A percentile compares a stretch with the other conserved stretches of the same genome.
Evolutionary conservation across 2,888 invertebrate genomes (phyloP).

Genomic region (Sarcophaga subvicina): DNA sequence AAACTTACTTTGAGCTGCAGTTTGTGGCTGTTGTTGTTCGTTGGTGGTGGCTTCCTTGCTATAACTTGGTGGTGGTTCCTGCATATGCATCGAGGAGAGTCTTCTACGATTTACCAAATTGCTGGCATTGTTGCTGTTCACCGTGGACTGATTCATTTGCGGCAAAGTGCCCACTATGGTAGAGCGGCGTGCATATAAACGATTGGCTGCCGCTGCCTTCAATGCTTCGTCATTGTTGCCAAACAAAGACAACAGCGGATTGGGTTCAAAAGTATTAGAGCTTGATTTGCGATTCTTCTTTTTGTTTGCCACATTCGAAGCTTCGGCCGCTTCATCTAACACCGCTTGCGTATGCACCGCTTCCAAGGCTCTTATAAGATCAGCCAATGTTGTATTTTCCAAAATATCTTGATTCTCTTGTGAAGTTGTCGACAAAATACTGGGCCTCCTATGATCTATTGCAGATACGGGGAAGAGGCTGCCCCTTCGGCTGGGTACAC

Average conservation of each 20-base stretch:
- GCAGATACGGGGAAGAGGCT: conserved; percentile 76
- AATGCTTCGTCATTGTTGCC: conserved; percentile 76
- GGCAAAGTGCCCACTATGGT: conserved; percentile 78
- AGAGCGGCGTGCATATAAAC: conserved; percentile 78
- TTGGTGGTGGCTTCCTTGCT: conserved; percentile 73
- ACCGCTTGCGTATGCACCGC: conserved; percentile 84
- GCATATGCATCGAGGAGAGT: conserved; percentile 73
- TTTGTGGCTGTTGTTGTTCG: neutral
- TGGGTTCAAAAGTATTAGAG: conserved; percentile 82
- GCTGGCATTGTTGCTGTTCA: conserved; percentile 50
- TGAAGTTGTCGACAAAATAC: conserved; percentile 79
- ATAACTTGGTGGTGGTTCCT: conserved; percentile 80
- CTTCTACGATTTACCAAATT: conserved; percentile 73
- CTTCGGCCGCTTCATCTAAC: conserved; percentile 76
- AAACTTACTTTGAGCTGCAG: conserved; percentile 74
- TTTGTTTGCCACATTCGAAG: conserved; percentile 63
- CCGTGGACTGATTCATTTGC: conserved; percentile 55
- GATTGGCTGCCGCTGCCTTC: conserved; percentile 76
- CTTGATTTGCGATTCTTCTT: conserved; percentile 83
- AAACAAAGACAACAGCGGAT: conserved; percentile 82
- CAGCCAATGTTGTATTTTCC: conserved; percentile 92
- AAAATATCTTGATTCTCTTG: conserved; percentile 83
- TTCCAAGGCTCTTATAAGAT: conserved; percentile 89
- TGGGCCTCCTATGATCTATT: conserved; percentile 75
- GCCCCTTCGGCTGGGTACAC: conserved; percentile 74